Percentiles rank a stretch among this genome's conserved stretches.
These are phyloP conservation scores for Arge pagana DNA, from an alignment of 2,888 invertebrate species.

Conservation along the genomic window DNA sequence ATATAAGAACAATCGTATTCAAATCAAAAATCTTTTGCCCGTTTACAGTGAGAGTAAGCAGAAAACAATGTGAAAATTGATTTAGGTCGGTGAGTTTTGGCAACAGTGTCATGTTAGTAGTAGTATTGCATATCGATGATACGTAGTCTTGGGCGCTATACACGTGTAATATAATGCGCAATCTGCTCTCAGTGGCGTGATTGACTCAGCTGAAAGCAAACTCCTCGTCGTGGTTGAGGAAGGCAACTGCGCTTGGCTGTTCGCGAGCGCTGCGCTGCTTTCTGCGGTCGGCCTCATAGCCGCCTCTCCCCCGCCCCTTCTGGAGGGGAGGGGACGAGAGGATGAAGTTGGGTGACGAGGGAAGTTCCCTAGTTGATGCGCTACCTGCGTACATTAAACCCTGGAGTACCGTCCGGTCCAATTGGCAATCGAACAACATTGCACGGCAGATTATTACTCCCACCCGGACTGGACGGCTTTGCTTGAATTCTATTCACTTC, in stretches of 20 bases:
- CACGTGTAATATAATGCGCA: slow-evolving; percentile 14
- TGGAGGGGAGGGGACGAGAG: slow-evolving; percentile 42
- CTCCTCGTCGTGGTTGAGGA: slow-evolving; percentile 3
- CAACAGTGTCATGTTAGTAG: slow-evolving; percentile 10
- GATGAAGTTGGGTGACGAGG: slow-evolving; percentile 45
- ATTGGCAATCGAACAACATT: slow-evolving; percentile 73
- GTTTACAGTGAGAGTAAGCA: neutral
- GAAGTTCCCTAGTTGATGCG: slow-evolving; percentile 46
- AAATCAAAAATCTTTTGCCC: slow-evolving; percentile 16
- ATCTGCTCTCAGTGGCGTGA: slow-evolving; percentile 13
- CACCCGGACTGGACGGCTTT: slow-evolving; percentile 35
- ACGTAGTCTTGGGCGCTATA: slow-evolving; percentile 13
- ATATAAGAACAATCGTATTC: too few species aligned
- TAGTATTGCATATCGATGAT: slow-evolving; percentile 8
- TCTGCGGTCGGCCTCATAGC: slow-evolving; percentile 52
- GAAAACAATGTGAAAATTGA: slow-evolving; percentile 15
- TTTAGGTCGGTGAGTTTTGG: slow-evolving; percentile 6
- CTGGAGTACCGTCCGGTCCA: slow-evolving; percentile 79
- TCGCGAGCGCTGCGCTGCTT: slow-evolving; percentile 32
- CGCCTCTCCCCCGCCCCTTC: slow-evolving; percentile 37
- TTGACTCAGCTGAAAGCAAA: slow-evolving; percentile 12
- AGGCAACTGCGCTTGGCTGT: neutral
- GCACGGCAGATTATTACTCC: slow-evolving; percentile 33
- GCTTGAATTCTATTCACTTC: slow-evolving; percentile 56
- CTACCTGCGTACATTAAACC: slow-evolving; percentile 73